phyloP scores from a whole-genome alignment of 2,797 vertebrate genomes.

The Peromyscus melanophrys region DNA sequence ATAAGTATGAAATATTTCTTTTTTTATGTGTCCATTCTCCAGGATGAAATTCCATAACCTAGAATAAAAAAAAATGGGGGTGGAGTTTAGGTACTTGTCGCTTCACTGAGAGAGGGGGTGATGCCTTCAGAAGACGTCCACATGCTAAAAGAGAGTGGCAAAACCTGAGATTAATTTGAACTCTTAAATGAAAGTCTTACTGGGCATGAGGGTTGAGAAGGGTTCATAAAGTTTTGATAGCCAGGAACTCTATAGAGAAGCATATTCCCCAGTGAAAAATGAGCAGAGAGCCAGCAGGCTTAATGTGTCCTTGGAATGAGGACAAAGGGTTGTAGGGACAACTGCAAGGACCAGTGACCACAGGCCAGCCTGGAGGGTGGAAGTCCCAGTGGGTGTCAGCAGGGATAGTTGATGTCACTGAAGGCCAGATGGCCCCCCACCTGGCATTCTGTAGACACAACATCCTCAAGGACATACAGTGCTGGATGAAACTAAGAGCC shows the following conservation, averaged over 20 bases:
- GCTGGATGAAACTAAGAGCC: slow-evolving; percentile 70
- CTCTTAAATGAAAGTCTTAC: background rate
- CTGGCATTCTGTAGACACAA: slow-evolving; percentile 65
- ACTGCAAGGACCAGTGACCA: slow-evolving; percentile 74
- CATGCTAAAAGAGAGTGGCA: background rate
- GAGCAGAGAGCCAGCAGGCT: slow-evolving; percentile 32
- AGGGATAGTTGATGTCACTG: slow-evolving; percentile 41
- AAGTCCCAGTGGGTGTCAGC: slow-evolving; percentile 45
- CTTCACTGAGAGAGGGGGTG: background rate
- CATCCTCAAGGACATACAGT: slow-evolving; percentile 50
- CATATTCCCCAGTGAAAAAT: slow-evolving; percentile 39
- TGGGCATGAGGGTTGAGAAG: background rate
- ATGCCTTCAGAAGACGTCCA: background rate
- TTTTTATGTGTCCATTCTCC: background rate
- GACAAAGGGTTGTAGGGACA: slow-evolving; percentile 10
- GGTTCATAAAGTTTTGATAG: background rate
- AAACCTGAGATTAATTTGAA: background rate
- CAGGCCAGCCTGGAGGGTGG: slow-evolving; percentile 57
- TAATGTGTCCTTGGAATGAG: slow-evolving; percentile 65
- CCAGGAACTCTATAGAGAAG: background rate
- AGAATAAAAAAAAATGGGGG: background rate
- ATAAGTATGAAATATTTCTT: background rate
- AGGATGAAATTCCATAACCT: background rate
- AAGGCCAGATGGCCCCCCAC: slow-evolving; percentile 76
- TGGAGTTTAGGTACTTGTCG: background rate